Evolutionary conservation across 2,797 vertebrate species (phyloP), one percentile per base, ranked within the genome.

Genomic region (Triplophysa bombifrons): DNA sequence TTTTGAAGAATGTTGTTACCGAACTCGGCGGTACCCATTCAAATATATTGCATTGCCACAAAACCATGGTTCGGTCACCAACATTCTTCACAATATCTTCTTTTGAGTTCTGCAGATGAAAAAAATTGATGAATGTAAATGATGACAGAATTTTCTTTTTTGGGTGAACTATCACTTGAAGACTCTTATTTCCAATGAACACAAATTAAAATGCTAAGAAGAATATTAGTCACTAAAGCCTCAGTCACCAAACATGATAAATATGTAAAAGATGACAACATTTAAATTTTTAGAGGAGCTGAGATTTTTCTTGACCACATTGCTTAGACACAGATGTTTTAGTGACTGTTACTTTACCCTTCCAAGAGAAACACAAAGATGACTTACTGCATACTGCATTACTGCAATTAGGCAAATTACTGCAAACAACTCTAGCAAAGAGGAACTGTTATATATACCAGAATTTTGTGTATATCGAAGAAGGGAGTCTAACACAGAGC

Each of bases 401-500:
- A 27, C 25, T 27, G 25, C 25, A 27, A 27, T 27, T 27, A 61
- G 11, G 14, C 20, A 19, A 64, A 63, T 63, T 17, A 6, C 58
- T 48, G 20, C 12, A 74, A 30, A 22, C 1, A 50, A 34, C 6
- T 63, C 22, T 51, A 17, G 16, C 16, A 34, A 30, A 30, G 60
- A 3, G 30, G 17, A 38, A 22, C 20, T 41, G 64, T 16, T 63
- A 66, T 11, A n/a, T 11, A 8, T 0, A 60, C 55, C 19, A 19
- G 8, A 17, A 44, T 17, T n/a, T 2, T 10, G 67, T 38, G 7
- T 48, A 85, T 61, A 67, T 51, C 66, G 60, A 48, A 85, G 61
- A 64, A 69, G 63, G 4, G 56, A 58, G 81, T 53, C 66, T 74
- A 82, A 64, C 30, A 70, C n/a, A 71, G 16, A 63, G 19, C 19